phyloP scores from a whole-genome alignment of 2,888 invertebrate species.

The Venusia cambrica region DNA sequence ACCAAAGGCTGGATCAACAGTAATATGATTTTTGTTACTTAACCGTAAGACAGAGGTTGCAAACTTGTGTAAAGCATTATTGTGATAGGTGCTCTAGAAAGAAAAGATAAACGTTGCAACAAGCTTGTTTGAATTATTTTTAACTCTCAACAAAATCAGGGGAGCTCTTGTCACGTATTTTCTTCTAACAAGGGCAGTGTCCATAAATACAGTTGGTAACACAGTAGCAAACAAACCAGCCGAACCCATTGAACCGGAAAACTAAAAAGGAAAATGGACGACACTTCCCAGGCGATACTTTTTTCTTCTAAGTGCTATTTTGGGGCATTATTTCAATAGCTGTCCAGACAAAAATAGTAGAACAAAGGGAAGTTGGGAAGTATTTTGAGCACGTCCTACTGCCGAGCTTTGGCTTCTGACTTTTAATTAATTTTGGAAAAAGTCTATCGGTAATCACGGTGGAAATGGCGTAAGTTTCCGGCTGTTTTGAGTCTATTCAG shows the following conservation, averaged over 20 bases:
- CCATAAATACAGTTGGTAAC: slow-evolving; percentile 4
- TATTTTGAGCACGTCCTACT: slow-evolving; percentile 69
- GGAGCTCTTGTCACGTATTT: background rate
- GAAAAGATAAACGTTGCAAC: no score
- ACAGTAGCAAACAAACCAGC: slow-evolving; percentile 11
- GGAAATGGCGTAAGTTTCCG: slow-evolving; percentile 38
- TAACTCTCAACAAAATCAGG: no score
- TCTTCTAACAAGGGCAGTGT: background rate
- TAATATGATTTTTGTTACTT: no score
- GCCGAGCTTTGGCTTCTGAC: slow-evolving; percentile 45
- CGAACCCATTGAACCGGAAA: slow-evolving; percentile 15
- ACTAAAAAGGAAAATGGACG: slow-evolving; percentile 18
- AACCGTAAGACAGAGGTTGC: no score
- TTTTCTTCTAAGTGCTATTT: slow-evolving; percentile 27
- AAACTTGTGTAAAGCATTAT: no score
- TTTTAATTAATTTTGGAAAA: slow-evolving; percentile 72
- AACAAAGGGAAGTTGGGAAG: slow-evolving; percentile 54
- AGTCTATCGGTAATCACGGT: slow-evolving; percentile 52
- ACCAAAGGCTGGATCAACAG: no score
- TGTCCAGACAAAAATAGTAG: slow-evolving; percentile 53
- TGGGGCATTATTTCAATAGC: slow-evolving; percentile 32
- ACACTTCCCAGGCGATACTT: slow-evolving; percentile 20
- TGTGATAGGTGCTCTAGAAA: no score
- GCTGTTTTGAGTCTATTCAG: slow-evolving; percentile 17
- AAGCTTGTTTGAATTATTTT: no score